Evolutionary conservation across 1,140 invertebrate genomes (phyloP).

Genomic region (Drosophila obscura): DNA sequence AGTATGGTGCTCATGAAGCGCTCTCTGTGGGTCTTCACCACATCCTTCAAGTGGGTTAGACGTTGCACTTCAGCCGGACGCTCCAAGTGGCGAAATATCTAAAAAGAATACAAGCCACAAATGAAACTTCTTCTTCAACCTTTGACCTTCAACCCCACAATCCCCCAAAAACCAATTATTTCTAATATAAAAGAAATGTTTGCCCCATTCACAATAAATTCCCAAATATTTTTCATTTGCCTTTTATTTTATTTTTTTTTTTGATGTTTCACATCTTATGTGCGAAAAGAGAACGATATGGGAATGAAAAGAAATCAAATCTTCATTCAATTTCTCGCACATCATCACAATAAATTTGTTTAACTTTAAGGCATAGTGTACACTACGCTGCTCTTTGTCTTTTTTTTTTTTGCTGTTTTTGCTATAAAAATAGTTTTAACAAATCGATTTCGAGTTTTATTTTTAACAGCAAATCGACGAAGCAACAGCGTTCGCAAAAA

Average conservation of each 20-base stretch:
- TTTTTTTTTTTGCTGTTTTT: conserved; percentile 23
- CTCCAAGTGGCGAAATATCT: conserved; percentile 90
- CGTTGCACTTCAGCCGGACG: conserved; percentile 88
- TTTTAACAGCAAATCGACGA: conserved; percentile 39
- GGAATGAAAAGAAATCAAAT: conserved; percentile 32
- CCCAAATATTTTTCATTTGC: neutral
- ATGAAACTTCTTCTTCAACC: conserved; percentile 27
- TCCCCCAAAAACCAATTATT: conserved; percentile 1
- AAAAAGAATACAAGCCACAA: conserved; percentile 45
- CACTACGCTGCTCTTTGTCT: neutral
- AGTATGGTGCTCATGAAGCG: conserved; percentile 85
- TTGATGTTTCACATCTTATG: conserved; percentile 41
- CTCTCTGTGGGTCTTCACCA: conserved; percentile 84
- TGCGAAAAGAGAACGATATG: conserved; percentile 19
- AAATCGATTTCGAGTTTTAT: conserved; percentile 66
- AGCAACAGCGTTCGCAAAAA: conserved; percentile 19
- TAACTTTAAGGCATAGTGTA: conserved; percentile 45
- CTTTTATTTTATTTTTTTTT: neutral
- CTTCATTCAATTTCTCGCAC: conserved; percentile 69
- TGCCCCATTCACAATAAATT: conserved; percentile 18
- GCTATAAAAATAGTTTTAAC: conserved; percentile 74
- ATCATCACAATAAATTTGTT: conserved; percentile 70
- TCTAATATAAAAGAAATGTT: conserved; percentile 8
- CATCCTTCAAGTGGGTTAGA: conserved; percentile 85
- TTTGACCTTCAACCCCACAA: conserved; percentile 6